These are phyloP conservation scores for Hydra vulgaris DNA, from an alignment of 30 jellyfish, hydroid and myxozoan species.

Conservation along the genomic window DNA sequence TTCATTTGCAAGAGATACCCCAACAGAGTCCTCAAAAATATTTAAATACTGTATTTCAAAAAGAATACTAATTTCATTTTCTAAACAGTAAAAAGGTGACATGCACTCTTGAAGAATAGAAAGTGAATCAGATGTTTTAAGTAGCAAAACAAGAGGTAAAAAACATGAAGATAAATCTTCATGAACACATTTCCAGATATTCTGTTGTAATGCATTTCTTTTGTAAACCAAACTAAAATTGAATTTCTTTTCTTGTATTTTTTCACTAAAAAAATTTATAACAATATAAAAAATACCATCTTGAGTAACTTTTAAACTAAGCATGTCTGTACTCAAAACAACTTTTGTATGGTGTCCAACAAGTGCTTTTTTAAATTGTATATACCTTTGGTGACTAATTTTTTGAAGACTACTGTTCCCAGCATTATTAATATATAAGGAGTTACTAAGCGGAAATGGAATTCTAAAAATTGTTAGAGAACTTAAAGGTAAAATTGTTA, in stretches of 20 bases:
- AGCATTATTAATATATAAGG: neutral
- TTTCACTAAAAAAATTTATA: neutral
- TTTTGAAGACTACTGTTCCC: neutral
- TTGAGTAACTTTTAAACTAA: neutral
- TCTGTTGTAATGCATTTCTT: neutral
- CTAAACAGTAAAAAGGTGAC: neutral
- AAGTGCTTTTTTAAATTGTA: neutral
- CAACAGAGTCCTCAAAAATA: neutral
- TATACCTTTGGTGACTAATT: neutral
- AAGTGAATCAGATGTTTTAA: neutral
- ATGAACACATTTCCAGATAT: neutral
- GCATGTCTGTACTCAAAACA: neutral
- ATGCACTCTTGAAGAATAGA: neutral
- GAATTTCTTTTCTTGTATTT: neutral
- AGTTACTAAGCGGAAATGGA: neutral
- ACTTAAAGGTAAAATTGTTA: neutral
- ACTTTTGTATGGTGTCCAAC: neutral
- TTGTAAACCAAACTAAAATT: neutral
- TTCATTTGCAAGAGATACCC: neutral
- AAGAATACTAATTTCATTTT: neutral
- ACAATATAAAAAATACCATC: slow-evolving; percentile 6
- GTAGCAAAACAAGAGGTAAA: neutral
- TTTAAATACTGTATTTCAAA: slow-evolving; percentile 12
- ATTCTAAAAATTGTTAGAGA: neutral
- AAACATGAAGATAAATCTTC: slow-evolving; percentile 6